A percentile compares a stretch with the other conserved stretches of the same genome.
Evolutionary conservation across 2,888 invertebrate genomes (phyloP).

Genomic region (Drosophila neotestacea): DNA sequence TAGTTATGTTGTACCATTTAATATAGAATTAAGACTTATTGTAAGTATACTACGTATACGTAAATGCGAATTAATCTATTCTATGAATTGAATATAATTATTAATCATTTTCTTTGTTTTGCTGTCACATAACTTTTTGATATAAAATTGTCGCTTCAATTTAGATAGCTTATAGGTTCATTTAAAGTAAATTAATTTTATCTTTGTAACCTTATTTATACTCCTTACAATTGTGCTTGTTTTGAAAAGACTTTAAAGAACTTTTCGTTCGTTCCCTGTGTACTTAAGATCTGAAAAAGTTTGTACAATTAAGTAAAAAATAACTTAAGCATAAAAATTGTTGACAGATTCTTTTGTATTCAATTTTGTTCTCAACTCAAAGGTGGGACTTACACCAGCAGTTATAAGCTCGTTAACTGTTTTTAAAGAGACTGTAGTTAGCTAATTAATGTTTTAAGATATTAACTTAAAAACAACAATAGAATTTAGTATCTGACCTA

Average conservation of each 20-base stretch:
- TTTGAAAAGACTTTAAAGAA: neutral
- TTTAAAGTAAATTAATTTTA: neutral
- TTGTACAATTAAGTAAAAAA: conserved; percentile 4
- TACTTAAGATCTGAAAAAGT: neutral
- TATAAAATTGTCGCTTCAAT: neutral
- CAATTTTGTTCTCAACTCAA: neutral
- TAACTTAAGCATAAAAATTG: neutral
- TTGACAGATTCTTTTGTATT: neutral
- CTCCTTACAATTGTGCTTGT: neutral
- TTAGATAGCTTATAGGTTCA: neutral
- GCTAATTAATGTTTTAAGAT: neutral
- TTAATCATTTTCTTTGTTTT: neutral
- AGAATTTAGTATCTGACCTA: neutral
- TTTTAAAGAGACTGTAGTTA: conserved; percentile 1
- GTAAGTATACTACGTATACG: too few relatives aligned
- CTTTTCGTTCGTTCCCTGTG: neutral
- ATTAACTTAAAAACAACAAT: neutral
- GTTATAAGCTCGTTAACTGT: conserved; percentile 46
- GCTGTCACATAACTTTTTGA: neutral
- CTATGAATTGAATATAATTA: too few relatives aligned
- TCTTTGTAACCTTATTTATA: neutral
- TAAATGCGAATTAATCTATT: too few relatives aligned
- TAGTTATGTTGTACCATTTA: neutral
- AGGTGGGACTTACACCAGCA: neutral
- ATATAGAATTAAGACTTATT: neutral